Base-by-base conservation (phyloP, 2,888 invertebrate genomes). In the Macrosoma leucophasiata region DNA sequence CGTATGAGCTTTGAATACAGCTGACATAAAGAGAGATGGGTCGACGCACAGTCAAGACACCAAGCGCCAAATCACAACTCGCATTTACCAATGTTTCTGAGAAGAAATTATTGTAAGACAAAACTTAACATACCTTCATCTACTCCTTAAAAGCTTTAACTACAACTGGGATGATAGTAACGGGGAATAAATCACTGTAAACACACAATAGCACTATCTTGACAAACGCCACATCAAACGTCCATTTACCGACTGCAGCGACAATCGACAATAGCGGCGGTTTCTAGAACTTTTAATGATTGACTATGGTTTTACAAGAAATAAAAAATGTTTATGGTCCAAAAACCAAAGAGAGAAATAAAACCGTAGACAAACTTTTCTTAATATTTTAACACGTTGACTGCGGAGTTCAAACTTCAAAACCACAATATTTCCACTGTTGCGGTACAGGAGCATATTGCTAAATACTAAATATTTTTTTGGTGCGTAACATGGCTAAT, bases 221-320 rank as follows among this genome's bases (percentile, higher is more conserved):
- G 86, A 87, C 87, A 87, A 85, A 86, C 87, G 87, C 87, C 74
- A 82, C 82, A 84, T 82, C 85, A 82, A 84, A 86, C 86, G 86
- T 86, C 87, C 87, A 87, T 87, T 87, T 87, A 87, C 87, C 86
- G 86, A 87, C 87, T 87, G 73, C 78, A 85, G 86, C 85, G 86
- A 71, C 74, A 73, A 60, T 71, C 62, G 62, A 65, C 62, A 60
- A 51, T 50, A 53, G 66, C 70, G 79, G 68, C 43, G 22, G 52
- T 50, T 65, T 75, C 62, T 66, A 58, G 74, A 78, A 81, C 46
- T 37, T 43, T 48, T 55, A 55, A 59, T 34, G 35, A 40, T 40
- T 38, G n/a, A n/a, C n/a, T n/a, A n/a, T n/a, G n/a, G n/a, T n/a
- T n/a, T n/a, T n/a, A n/a, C n/a, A n/a, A n/a, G n/a, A n/a, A n/a